A percentile compares a stretch with the other conserved stretches of the same genome.
phyloP scores from a whole-genome alignment of 2,888 invertebrate genomes.

The Ethmia dodecea region DNA sequence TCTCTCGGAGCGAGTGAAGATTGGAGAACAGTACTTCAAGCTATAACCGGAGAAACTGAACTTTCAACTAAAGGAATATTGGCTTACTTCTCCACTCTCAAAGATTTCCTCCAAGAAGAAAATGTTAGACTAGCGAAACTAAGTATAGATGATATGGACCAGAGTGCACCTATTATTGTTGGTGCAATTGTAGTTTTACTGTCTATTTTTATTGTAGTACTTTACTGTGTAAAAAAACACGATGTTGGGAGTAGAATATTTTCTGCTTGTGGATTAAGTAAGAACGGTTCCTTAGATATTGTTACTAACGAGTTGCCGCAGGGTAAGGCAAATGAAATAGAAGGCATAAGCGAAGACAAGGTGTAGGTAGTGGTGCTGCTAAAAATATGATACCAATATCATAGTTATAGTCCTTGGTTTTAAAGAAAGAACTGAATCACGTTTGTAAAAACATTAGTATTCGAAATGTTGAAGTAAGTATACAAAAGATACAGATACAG shows the following conservation, averaged over 20 bases:
- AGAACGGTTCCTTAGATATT: slow-evolving; percentile 67
- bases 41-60: slow-evolving; percentile 61
- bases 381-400: too few species aligned
- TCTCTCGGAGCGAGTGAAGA: slow-evolving; percentile 62
- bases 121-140: slow-evolving; percentile 36
- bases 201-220: slow-evolving; percentile 47
- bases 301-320: slow-evolving; percentile 53
- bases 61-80: slow-evolving; percentile 58
- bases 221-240: slow-evolving; percentile 61
- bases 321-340: slow-evolving; percentile 44
- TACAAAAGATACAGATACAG: too few species aligned
- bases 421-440: too few species aligned
- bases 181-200: slow-evolving; percentile 52
- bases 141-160: slow-evolving; percentile 47
- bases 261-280: slow-evolving; percentile 54
- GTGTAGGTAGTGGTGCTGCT: slow-evolving; percentile 30
- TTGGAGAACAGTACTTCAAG: slow-evolving; percentile 57
- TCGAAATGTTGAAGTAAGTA: too few species aligned
- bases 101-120: slow-evolving; percentile 45
- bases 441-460: too few species aligned
- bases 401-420: too few species aligned
- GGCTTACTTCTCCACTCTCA: slow-evolving; percentile 52
- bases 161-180: slow-evolving; percentile 57
- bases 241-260: slow-evolving; percentile 45
- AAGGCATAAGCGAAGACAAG: slow-evolving; percentile 60